Conservation (phyloP, 1,140 invertebrate genomes). For the Lycorma delicatula region DNA sequence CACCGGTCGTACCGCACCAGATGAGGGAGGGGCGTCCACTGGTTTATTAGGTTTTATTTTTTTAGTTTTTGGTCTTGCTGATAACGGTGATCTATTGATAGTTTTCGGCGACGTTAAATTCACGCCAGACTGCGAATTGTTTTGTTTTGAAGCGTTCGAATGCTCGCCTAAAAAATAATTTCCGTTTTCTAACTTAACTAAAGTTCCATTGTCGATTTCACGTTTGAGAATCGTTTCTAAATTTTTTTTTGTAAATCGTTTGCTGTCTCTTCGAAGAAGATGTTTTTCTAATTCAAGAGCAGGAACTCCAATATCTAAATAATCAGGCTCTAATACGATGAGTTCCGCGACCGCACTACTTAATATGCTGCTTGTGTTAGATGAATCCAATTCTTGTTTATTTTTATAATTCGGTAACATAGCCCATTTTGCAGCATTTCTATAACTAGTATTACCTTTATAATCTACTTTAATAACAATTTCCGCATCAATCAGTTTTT, state of each 20-base stretch:
- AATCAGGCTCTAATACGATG: constrained; percentile 58
- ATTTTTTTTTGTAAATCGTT: constrained; percentile 53
- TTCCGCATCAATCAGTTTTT: constrained; percentile 63
- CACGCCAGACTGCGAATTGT: neutral
- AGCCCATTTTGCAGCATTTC: constrained; percentile 68
- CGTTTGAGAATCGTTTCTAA: constrained; percentile 54
- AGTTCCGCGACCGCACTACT: constrained; percentile 57
- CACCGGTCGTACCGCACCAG: neutral
- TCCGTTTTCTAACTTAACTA: constrained; percentile 55
- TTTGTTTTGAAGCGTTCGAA: neutral
- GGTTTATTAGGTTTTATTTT: neutral
- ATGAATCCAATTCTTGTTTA: constrained; percentile 29
- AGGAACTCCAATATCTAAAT: constrained; percentile 58
- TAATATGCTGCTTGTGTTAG: constrained; percentile 42
- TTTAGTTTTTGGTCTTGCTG: neutral
- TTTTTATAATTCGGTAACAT: constrained; percentile 43
- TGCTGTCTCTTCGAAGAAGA: constrained; percentile 50
- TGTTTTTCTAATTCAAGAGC: constrained; percentile 52
- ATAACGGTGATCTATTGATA: no score
- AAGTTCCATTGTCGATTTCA: constrained; percentile 53
- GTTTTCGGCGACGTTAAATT: neutral
- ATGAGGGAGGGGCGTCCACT: no score
- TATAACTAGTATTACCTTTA: constrained; percentile 74
- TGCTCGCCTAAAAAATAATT: constrained; percentile 50
- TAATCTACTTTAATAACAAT: constrained; percentile 77